Evolutionary conservation across 1,140 invertebrate genomes (phyloP), one percentile per base, ranked within the genome.

Genomic region (Sinonovacula constricta): DNA sequence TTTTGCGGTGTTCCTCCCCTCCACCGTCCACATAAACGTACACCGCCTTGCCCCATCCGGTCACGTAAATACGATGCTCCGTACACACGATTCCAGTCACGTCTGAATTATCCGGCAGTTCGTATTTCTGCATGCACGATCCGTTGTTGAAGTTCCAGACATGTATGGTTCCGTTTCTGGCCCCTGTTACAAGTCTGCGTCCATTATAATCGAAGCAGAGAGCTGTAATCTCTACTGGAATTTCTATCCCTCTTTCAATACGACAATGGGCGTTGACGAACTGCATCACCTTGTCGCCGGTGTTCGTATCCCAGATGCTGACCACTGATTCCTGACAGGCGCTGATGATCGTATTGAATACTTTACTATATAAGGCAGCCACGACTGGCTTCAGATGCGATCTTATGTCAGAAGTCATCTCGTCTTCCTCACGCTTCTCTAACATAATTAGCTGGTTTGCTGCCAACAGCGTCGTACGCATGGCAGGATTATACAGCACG

Each of bases 61-160:
- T 92, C 4, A 94, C 94, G 71, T 95, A 87, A 79, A 96, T 95
- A 77, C 94, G 85, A 76, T 90, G 86, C 66, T 88, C 39, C 22
- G 81, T 69, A 22, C 80, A 75, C 15, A 78, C 79, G 2, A 86
- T 56, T 26, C 79, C 83, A 3, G 81, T 83, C 10, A 86, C 71
- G 7, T 74, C 76, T 1, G 76, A 66, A 10, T 49, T 63, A 2
- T 82, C 83, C 2, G 83, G 81, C 4, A 75, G 54, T 36, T 36
- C 45, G 54, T 87, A 87, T 12, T 81, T 93, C 69, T 93, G 89
- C 33, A 95, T 85, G 81, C 94, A 95, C 0, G 92, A 92, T 0
- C 94, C 94, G 30, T 94, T 94, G 85, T 95, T 95, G 82, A 95
- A 95, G 87, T 95, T 95, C 95, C 95, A 96, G 7, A 95, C 93